Evolutionary conservation across 2,113 vertebrate genomes (phyloP).

Genomic region (Stigmatopora argus): DNA sequence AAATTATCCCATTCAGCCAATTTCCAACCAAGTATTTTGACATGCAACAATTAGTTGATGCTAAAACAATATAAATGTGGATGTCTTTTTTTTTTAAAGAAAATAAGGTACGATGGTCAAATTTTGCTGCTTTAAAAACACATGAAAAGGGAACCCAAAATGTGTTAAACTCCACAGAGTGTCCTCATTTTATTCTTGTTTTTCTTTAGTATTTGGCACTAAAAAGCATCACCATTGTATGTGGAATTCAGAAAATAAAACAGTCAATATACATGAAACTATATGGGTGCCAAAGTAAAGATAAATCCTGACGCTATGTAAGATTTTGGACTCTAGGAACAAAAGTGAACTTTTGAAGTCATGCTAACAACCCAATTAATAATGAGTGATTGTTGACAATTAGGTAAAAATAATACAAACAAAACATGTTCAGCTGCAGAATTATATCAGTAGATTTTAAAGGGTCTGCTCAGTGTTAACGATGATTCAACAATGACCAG

Average conservation of each 20-base stretch:
- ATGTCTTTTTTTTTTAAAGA: slow-evolving; percentile 17
- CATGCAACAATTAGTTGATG: slow-evolving; percentile 30
- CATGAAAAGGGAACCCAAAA: slow-evolving; percentile 21
- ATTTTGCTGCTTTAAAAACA: slow-evolving; percentile 5
- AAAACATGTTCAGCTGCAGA: slow-evolving; percentile 13
- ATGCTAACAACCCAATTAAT: slow-evolving; percentile 26
- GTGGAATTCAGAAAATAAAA: slow-evolving; percentile 36
- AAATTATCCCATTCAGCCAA: slow-evolving; percentile 34
- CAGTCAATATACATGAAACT: slow-evolving; percentile 20
- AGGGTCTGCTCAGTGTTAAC: slow-evolving; percentile 42
- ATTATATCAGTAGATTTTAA: slow-evolving; percentile 49
- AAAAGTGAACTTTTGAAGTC: slow-evolving; percentile 13
- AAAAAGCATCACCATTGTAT: slow-evolving; percentile 21
- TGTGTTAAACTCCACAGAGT: slow-evolving; percentile 54
- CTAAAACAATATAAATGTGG: slow-evolving; percentile 2
- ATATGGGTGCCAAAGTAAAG: slow-evolving; percentile 17
- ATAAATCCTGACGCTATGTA: slow-evolving; percentile 38
- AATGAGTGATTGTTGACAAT: slow-evolving; percentile 14
- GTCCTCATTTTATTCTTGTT: slow-evolving; percentile 20
- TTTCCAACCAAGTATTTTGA: slow-evolving; percentile 35
- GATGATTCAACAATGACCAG: slow-evolving; percentile 31
- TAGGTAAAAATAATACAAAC: not conserved
- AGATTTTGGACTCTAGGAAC: slow-evolving; percentile 20
- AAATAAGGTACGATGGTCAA: slow-evolving; percentile 22
- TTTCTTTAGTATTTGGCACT: slow-evolving; percentile 10